Evolutionary conservation across 2,797 vertebrate genomes (phyloP).

Genomic region (Peromyscus aztecus): DNA sequence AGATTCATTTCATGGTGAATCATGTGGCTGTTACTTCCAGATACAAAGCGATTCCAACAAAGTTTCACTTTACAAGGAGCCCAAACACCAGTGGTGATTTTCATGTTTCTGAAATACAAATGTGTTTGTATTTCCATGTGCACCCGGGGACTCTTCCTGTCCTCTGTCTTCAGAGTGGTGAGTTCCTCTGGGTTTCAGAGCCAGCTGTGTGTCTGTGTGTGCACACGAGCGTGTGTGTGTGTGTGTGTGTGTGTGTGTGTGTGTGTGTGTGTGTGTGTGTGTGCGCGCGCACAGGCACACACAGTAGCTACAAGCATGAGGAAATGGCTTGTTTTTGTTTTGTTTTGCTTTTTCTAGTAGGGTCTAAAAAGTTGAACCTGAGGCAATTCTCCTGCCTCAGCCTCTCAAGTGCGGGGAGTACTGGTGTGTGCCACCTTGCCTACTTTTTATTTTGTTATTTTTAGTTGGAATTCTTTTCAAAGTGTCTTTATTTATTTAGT

Average conservation of each 20-base stretch:
- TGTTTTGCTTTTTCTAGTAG: neutral
- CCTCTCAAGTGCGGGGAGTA: neutral
- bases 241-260: too few relatives aligned
- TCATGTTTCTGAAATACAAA: constrained; percentile 87
- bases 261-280: too few relatives aligned
- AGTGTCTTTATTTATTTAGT: neutral
- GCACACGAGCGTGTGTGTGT: too few relatives aligned
- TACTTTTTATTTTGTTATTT: neutral
- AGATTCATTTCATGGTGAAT: constrained; percentile 94
- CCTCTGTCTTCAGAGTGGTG: constrained; percentile 28
- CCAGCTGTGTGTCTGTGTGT: neutral
- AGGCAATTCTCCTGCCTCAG: neutral
- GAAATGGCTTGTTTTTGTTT: neutral
- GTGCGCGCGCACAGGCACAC: neutral
- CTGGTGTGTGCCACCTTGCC: neutral
- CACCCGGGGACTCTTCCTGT: constrained; percentile 43
- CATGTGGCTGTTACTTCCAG: constrained; percentile 90
- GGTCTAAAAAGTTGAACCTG: neutral
- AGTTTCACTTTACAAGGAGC: constrained; percentile 88
- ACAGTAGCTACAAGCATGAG: neutral
- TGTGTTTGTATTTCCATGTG: constrained; percentile 75
- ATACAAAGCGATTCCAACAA: constrained; percentile 90
- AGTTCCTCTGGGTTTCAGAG: constrained; percentile 29
- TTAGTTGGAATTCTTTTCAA: neutral
- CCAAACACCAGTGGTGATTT: constrained; percentile 88